A percentile compares a stretch with the other conserved stretches of the same genome.
These are phyloP conservation scores for Crocidura indochinensis DNA, from an alignment of 2,797 vertebrate genomes.

Conservation along the genomic window DNA sequence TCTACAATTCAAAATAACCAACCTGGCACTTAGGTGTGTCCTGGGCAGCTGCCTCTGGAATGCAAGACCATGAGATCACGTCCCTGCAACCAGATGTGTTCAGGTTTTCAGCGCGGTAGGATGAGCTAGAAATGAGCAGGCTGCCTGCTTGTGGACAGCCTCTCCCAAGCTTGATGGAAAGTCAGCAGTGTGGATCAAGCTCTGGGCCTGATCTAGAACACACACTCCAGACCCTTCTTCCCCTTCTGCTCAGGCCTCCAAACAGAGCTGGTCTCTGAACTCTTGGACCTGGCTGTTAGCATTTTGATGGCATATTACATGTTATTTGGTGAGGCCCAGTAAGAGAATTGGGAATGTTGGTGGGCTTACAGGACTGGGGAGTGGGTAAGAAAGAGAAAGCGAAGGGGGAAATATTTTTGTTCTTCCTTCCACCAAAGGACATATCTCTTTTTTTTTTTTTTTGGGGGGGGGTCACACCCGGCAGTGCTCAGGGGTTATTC, in stretches of 20 bases:
- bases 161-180: background rate
- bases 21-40: background rate
- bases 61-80: rapidly evolving
- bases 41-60: background rate
- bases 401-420: conserved; percentile 57
- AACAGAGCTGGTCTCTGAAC: background rate
- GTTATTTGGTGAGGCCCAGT: background rate
- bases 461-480: too few relatives aligned
- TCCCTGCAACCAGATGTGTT: background rate
- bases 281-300: background rate
- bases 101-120: conserved; percentile 3
- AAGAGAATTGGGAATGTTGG: background rate
- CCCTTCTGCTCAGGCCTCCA: background rate
- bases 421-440: conserved; percentile 33
- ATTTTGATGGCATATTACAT: conserved; percentile 15
- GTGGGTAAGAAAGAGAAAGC: background rate
- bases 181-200: background rate
- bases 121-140: background rate
- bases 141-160: background rate
- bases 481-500: too few relatives aligned
- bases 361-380: conserved; percentile 2
- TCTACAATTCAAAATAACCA: background rate
- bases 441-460: too few relatives aligned
- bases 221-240: background rate
- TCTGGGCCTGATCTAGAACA: background rate